Evolutionary conservation across 1,140 invertebrate genomes (phyloP), one percentile per base, ranked within the genome.

Genomic region (Brachionus asplanchnoidis): DNA sequence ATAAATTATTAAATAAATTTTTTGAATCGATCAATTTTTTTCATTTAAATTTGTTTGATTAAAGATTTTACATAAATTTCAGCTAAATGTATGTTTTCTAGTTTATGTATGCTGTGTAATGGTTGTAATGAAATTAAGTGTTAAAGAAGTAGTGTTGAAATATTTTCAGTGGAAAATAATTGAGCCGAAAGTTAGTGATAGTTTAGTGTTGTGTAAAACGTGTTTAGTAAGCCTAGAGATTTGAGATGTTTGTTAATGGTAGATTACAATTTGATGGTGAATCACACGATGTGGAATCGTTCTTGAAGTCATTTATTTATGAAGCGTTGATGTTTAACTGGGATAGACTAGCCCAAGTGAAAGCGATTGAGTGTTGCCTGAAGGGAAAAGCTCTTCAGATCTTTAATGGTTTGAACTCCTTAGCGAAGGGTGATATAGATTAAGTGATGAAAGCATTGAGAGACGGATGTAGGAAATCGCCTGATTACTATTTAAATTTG

Each of bases 251-350:
- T 56, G 50, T 56, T 56, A 56, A 56, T 56, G 50, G 50, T 56
- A 68, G 65, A 68, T 68, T 68, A 68, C 65, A 68, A 68, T 68
- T 68, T 36, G 65, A 68, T 36, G 65, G 28, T 28, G 65, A 68
- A 36, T 68, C 65, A 36, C 23, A 68, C 23, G 65, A 68, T 14
- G 65, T 68, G 9, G 65, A 68, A 26, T 32, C 23, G 23, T 68
- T 68, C 65, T 32, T 68, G 23, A 68, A 68, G 28, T 68, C 28
- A 36, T 68, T 68, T 68, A 68, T 68, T 32, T 68, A 68, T 68
- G 65, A 68, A 36, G 23, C 65, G 28, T 26, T 68, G 23, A 68
- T 68, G 65, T 68, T 68, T 36, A 68, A 68, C 28, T 68, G 65
- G 65, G 65, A 68, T 26, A 68, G 65, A 68, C 26, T 36, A 68